Evolutionary conservation across 1,140 invertebrate species (phyloP).

Genomic region (Bombyx mori): DNA sequence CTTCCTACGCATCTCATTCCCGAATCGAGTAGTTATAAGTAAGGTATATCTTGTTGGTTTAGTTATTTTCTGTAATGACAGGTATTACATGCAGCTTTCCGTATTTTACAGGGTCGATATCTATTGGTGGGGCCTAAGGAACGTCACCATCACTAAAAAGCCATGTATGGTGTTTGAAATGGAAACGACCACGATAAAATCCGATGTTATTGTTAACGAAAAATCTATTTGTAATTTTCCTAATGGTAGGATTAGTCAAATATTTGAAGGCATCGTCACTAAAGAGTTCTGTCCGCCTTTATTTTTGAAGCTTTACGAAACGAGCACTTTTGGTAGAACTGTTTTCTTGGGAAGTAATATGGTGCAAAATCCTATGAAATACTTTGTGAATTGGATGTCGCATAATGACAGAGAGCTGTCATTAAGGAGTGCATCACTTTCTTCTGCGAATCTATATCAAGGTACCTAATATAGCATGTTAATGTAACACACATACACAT

Average conservation of each 20-base stretch:
- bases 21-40: constrained; percentile 64
- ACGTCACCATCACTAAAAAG: constrained; percentile 68
- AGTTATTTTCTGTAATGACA: background rate
- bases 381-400: constrained; percentile 32
- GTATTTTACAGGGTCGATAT: constrained; percentile 68
- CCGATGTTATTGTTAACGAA: constrained; percentile 70
- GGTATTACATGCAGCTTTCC: background rate
- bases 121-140: constrained; percentile 76
- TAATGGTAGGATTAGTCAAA: constrained; percentile 54
- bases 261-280: constrained; percentile 62
- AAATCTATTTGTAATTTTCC: constrained; percentile 57
- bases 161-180: constrained; percentile 73
- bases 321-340: constrained; percentile 73
- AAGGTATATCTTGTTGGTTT: constrained; percentile 27
- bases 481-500: too few species aligned
- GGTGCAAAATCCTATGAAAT: constrained; percentile 30
- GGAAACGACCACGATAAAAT: constrained; percentile 67
- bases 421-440: constrained; percentile 30
- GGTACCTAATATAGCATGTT: constrained; percentile 16
- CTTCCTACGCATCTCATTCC: constrained; percentile 36
- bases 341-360: constrained; percentile 71
- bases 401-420: constrained; percentile 38
- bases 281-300: constrained; percentile 70
- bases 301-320: constrained; percentile 73
- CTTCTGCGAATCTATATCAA: constrained; percentile 35